Evolutionary conservation across 2,888 invertebrate genomes (phyloP).

Genomic region (Leptinotarsa rubiginosa): DNA sequence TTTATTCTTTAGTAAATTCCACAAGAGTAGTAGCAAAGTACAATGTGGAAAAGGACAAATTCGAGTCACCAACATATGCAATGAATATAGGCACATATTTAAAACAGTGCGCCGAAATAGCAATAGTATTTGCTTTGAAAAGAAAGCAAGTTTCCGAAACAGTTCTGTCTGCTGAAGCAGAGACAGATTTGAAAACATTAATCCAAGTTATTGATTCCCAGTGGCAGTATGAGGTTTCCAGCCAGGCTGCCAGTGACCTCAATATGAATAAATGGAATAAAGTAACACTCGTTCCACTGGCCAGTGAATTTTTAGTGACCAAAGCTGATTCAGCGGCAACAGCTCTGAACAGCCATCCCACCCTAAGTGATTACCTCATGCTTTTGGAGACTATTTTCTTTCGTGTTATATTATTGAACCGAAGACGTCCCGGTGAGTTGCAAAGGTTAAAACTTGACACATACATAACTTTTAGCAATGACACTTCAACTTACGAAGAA

Average conservation of each 20-base stretch:
- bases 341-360: conserved; percentile 25
- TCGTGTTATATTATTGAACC: conserved; percentile 49
- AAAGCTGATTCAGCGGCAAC: conserved; percentile 30
- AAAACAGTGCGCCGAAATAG: conserved; percentile 30
- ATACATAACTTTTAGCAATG: conserved; percentile 22
- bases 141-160: conserved; percentile 23
- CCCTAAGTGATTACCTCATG: conserved; percentile 30
- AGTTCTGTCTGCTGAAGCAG: conserved; percentile 34
- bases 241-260: conserved; percentile 39
- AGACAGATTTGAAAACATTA: conserved; percentile 49
- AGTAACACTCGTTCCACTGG: no score
- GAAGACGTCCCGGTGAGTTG: conserved; percentile 49
- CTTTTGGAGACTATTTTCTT: conserved; percentile 49
- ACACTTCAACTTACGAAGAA: conserved; percentile 39
- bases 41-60: conserved; percentile 22
- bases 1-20: conserved; percentile 31
- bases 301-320: conserved; percentile 31
- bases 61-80: conserved; percentile 28
- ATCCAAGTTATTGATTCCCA: conserved; percentile 42
- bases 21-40: conserved; percentile 33
- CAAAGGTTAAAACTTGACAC: conserved; percentile 40
- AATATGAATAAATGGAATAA: conserved; percentile 22
- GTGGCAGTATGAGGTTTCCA: conserved; percentile 41
- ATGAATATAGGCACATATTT: conserved; percentile 30
- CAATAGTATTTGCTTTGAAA: conserved; percentile 34